Conservation (phyloP, 2,888 invertebrate genomes). For the Drosophila mimica region DNA sequence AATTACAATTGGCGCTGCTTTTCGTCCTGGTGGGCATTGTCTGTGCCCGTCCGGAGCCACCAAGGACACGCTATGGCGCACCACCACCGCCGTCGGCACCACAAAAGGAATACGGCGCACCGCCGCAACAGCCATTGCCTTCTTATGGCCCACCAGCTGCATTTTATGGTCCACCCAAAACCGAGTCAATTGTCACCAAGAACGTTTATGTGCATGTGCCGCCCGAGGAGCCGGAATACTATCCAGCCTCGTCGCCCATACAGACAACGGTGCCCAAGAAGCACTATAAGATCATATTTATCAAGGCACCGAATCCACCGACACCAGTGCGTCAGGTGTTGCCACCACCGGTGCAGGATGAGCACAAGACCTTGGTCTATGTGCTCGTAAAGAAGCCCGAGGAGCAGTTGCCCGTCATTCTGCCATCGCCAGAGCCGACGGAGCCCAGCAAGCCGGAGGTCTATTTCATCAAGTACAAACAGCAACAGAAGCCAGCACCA, state of each 20-base stretch:
- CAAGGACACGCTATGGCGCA: slow-evolving; percentile 82
- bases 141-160: slow-evolving; percentile 75
- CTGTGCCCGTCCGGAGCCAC: slow-evolving; percentile 85
- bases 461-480: slow-evolving; percentile 93
- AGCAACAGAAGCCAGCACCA: slow-evolving; percentile 82
- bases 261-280: slow-evolving; percentile 86
- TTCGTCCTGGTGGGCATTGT: slow-evolving; percentile 84
- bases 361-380: slow-evolving; percentile 95
- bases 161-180: slow-evolving; percentile 1
- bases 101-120: slow-evolving; percentile 83
- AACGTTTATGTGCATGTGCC: slow-evolving; percentile 87
- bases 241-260: slow-evolving; percentile 84
- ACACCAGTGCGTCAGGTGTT: slow-evolving; percentile 85
- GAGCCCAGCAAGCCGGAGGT: slow-evolving; percentile 96
- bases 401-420: slow-evolving; percentile 91
- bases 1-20: slow-evolving; percentile 54
- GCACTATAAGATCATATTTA: slow-evolving; percentile 87
- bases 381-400: slow-evolving; percentile 95
- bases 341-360: slow-evolving; percentile 91
- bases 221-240: slow-evolving; percentile 86
- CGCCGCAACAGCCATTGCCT: slow-evolving; percentile 79
- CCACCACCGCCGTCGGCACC: slow-evolving; percentile 78
- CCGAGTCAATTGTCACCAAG: slow-evolving; percentile 83
- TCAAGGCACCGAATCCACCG: slow-evolving; percentile 86
- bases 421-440: slow-evolving; percentile 92